A percentile compares a stretch with the other conserved stretches of the same genome.
These are phyloP conservation scores for Pelecanus crispus DNA, from an alignment of 2,113 vertebrate species.

Conservation along the genomic window DNA sequence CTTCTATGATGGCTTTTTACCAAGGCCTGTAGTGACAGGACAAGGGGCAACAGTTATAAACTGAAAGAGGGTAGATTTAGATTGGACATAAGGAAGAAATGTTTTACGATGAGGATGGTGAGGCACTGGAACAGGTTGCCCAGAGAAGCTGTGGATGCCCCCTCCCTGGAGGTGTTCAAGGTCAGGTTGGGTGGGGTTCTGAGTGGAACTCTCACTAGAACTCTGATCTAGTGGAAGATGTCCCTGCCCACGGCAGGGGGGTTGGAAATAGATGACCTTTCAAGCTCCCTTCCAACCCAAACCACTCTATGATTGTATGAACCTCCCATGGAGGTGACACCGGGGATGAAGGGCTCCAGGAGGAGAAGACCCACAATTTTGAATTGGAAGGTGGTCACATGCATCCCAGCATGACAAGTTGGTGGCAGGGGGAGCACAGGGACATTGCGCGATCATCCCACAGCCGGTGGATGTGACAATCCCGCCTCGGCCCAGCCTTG, in stretches of 20 bases:
- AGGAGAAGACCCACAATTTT: neutral
- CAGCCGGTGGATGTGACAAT: neutral
- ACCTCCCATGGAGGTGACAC: neutral
- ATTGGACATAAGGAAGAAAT: neutral
- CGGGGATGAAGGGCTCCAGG: neutral
- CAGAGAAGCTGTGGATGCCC: neutral
- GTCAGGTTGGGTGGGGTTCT: neutral
- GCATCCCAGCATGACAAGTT: neutral
- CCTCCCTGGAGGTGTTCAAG: neutral
- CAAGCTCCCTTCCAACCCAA: neutral
- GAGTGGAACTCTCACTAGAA: too few relatives aligned
- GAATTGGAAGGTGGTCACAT: neutral
- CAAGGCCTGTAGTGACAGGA: neutral
- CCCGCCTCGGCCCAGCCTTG: neutral
- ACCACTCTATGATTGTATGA: neutral
- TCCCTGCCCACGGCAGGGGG: neutral
- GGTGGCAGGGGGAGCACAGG: neutral
- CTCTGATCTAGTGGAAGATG: neutral
- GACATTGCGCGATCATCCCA: neutral
- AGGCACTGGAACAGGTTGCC: neutral
- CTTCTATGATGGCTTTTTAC: neutral
- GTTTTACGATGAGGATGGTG: accelerated
- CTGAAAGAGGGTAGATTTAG: neutral
- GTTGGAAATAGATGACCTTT: neutral
- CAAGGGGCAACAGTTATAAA: neutral